Base-by-base conservation (phyloP, 2,888 invertebrate genomes). In the Diabrotica balteata region DNA sequence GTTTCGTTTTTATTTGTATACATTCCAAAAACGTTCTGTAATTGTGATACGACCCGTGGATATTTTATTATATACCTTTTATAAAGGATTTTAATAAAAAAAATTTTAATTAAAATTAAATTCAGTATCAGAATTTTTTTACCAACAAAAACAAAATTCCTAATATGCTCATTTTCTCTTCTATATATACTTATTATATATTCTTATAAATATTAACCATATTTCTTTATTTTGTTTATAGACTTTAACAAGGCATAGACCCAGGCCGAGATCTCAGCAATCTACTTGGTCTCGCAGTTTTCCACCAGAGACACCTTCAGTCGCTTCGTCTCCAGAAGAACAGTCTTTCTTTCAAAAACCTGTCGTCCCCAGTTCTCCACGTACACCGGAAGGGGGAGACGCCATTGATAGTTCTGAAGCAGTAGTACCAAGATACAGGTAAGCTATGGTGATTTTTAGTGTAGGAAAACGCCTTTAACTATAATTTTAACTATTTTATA, bases 271-370 rank as follows among this genome's bases (percentile, higher is more conserved):
- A 82, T 84, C 90, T 79, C 84, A 87, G 80, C 81, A 88, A 51
- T 86, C 85, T 72, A 90, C 90, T 76, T 90, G 90, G 87, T 93
- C 93, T 44, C 86, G 93, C 50, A 93, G 88, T 85, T 94, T 88
- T 84, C 91, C 85, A 73, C 90, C 87, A 73, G 85, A 87, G 75
- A 74, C 77, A 1, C 76, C 77, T 1, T 63, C 50, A 42, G 65
- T 68, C 7, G 57, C 70, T 5, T 63, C 77, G 22, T 57, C 86
- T 50, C 61, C 70, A 7, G 68, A 72, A 50, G 89, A 87, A 42
- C 86, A 86, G 71, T 81, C 87, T 2, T 90, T 92, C 80, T 90
- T 89, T 74, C 87, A 87, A 69, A 82, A 86, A 83, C 84, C 85
- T 32, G 78, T 81, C 43, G 76, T 80, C 32, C 86, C 88, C 8